Base-by-base conservation (phyloP, 2,888 invertebrate species). In the Scaptomyza tumidula region DNA sequence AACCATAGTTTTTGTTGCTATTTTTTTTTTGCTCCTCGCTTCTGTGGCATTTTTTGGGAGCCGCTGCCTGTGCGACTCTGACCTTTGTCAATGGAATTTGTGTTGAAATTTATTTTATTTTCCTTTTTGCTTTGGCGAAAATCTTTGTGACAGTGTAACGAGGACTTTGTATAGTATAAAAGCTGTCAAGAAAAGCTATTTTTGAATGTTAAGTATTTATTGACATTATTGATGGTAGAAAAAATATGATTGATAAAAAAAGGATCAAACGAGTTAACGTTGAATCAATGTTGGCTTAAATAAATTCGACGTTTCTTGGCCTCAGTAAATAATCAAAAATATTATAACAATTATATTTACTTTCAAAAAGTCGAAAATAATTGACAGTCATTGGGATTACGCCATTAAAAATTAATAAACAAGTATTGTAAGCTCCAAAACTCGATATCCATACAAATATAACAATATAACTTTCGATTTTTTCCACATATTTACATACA, bases 71-170 rank as follows among this genome's bases (percentile, higher is more conserved):
- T 52, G 69, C 54, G 85, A 81, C 87, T 87, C 64, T 83, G 83
- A 83, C 83, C 83, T 83, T 83, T 83, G 80, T 82, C 88, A 88
- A 86, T 75, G 83, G 83, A 72, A 88, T 83, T 83, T 78, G 58
- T 78, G 60, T 56, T 19, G 44, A 54, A 58, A 55, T 64, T 54
- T 55, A 55, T 53, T 41, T 74, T 64, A 53, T 27, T 10, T 35
- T 53, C 49, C 46, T 57, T 48, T 63, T 27, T n/a, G 71, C 55
- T 75, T 57, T 77, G 35, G 55, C 63, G 56, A 56, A 78, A 78
- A 68, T 62, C 53, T 63, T 78, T 60, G 60, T 67, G 69, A 57
- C 70, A 53, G 46, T 14, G 27, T 43, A 63, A 63, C 54, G 43
- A 78, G 78, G 29, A 55, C 53, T 72, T 61, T 64, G 60, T 37